Evolutionary conservation across 2,888 invertebrate species (phyloP), one percentile per base, ranked within the genome.

Genomic region (Lithodes maja): DNA sequence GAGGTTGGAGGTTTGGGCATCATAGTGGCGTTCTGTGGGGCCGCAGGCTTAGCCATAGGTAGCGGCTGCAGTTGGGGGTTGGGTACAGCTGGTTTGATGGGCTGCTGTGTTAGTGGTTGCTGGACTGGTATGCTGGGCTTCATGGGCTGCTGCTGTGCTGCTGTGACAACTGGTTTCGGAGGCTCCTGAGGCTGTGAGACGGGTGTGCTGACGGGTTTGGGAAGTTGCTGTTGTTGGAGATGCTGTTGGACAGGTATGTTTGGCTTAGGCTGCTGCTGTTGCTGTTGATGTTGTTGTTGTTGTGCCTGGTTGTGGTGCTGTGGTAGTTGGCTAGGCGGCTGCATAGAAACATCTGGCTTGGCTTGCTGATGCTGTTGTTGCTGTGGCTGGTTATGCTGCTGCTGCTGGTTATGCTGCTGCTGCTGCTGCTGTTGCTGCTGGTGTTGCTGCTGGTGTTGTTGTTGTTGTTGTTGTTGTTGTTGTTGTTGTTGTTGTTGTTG

Each of bases 221-320:
- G 75, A n/a, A 33, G 54, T 69, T 86, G 86, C 17, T 79, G 74
- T 75, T 86, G 86, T 53, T 80, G 81, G 49, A 78, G 81, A 17
- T 86, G 81, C 69, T 88, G 90, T 55, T 90, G 87, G 3, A 68
- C 82, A 7, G 81, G 89, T 68, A 83, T 85, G n/a, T 77, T 68
- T n/a, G 85, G 89, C 69, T 89, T 77, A 33, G 79, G 85, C 1
- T 85, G 80, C 15, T 80, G 85, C 0, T 71, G 85, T 17, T 81
- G 86, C n/a, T 78, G 85, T 12, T 86, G 86, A 50, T 90, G 88
- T 12, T 85, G 89, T 50, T 88, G 90, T 55, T 87, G 90, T n/a
- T 83, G 87, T 7, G 53, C 68, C 17, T 61, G 68, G 12, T 84
- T 49, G 33, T 79, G 52, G 33, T 33, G 78, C 55, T 80, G 54